Conservation (phyloP, 2,888 invertebrate genomes). For the Epinotia demarniana region DNA sequence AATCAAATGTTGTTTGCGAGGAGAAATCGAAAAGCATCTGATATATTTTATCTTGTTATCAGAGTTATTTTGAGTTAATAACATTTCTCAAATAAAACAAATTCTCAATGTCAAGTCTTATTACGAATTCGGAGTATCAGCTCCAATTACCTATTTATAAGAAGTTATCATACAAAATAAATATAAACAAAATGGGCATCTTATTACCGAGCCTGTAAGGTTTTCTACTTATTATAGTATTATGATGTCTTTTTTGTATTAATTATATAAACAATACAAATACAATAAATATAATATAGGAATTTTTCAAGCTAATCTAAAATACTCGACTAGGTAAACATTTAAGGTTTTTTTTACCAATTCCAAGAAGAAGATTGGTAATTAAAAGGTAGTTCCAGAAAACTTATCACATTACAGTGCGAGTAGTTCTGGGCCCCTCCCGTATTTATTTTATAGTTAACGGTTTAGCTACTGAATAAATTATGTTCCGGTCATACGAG, state of each 20-base stretch:
- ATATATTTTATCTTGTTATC: slow-evolving; percentile 7
- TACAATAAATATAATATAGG: too few relatives aligned
- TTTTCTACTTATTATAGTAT: background rate
- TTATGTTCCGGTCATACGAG: too few relatives aligned
- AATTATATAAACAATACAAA: too few relatives aligned
- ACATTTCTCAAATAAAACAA: background rate
- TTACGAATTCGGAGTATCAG: background rate
- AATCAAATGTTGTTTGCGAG: slow-evolving; percentile 46
- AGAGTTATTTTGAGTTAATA: slow-evolving; percentile 18
- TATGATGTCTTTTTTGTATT: too few relatives aligned
- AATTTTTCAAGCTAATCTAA: too few relatives aligned
- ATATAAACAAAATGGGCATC: background rate
- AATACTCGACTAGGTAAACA: background rate
- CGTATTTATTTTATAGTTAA: too few relatives aligned
- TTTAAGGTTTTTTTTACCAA: background rate
- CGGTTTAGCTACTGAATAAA: too few relatives aligned
- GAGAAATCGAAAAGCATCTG: background rate
- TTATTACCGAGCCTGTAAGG: background rate
- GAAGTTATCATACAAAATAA: background rate
- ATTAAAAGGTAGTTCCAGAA: background rate
- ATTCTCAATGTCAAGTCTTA: background rate
- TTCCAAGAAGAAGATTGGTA: background rate
- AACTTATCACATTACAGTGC: background rate
- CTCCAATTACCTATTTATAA: background rate
- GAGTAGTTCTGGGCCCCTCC: background rate